Base-by-base conservation (phyloP, 1,140 invertebrate genomes). In the Arion vulgaris region DNA sequence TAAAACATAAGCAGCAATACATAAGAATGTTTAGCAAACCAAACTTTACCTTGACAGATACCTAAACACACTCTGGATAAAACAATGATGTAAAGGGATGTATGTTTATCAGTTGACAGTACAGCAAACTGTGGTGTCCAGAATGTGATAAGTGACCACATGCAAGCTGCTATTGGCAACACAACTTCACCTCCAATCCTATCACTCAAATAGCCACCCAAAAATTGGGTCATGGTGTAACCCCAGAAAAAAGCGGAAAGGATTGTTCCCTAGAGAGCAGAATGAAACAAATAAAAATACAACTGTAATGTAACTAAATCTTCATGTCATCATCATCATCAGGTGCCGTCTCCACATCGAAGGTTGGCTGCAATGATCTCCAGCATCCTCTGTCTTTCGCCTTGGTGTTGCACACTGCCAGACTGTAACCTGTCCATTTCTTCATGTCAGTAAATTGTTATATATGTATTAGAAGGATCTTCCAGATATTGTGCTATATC, bases 191-290 rank as follows among this genome's bases (percentile, higher is more conserved):
- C 95, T 38, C 95, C 95, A 81, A 95, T 93, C 62, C 92, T 92
- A 89, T 96, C 95, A 84, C 95, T 95, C 19, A 95, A 90, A 86
- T 95, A 95, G 23, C 95, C 95, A 71, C 95, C 95, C 72, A 95
- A 86, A 49, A 94, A 94, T 91, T 96, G 95, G 0, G 95, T 96
- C 71, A 95, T 88, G 0, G 94, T 95, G 85, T 96, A 96, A 74
- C 95, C 95, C 95, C 95, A 96, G 87, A 96, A 96, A 88, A 96
- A 96, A 41, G 94, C 95, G 9, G 95, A 95, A 17, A 96, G 87
- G 69, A 96, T 94, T 1, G 94, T 94, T 4, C 95, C 94, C 93
- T 94, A 85, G 28, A 81, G 89, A 83, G 82, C 53, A 83, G 71
- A 68, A 62, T 49, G 53, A 57, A 11, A 15, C 4, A 57, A 57